Percentiles rank a stretch among this genome's conserved stretches.
Evolutionary conservation across 2,797 vertebrate species (phyloP).

Genomic region (Sardinella longiceps): DNA sequence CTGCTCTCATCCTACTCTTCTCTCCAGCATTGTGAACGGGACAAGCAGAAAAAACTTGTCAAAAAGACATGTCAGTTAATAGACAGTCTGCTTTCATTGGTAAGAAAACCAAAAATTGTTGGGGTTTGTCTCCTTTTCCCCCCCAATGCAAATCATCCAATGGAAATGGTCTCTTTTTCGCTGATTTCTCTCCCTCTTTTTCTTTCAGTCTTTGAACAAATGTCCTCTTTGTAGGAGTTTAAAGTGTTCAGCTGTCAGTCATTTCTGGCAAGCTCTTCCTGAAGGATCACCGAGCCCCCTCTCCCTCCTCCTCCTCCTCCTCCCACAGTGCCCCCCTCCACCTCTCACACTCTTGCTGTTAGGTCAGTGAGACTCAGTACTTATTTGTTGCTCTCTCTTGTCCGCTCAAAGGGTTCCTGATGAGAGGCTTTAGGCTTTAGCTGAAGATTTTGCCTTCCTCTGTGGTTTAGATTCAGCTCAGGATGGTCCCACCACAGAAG

Average conservation of each 20-base stretch:
- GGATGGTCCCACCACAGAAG: slow-evolving; percentile 86
- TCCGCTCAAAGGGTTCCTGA: not conserved
- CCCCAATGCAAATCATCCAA: not conserved
- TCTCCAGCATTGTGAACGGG: slow-evolving; percentile 26
- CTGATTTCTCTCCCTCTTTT: slow-evolving; percentile 22
- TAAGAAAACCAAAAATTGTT: not conserved
- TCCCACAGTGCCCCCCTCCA: slow-evolving; percentile 4
- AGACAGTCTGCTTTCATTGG: slow-evolving; percentile 22
- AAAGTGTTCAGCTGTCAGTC: slow-evolving; percentile 46
- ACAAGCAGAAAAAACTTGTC: not conserved
- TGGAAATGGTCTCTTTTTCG: not conserved
- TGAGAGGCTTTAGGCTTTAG: not conserved
- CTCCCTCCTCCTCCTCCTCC: too few relatives aligned
- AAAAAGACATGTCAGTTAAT: slow-evolving; percentile 36
- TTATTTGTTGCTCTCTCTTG: slow-evolving; percentile 29
- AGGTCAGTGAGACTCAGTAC: slow-evolving; percentile 25
- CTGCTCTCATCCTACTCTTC: slow-evolving; percentile 48
- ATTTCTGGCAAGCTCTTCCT: slow-evolving; percentile 46
- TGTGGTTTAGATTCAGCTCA: slow-evolving; percentile 79
- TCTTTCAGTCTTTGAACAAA: slow-evolving; percentile 11
- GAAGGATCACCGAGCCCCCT: slow-evolving; percentile 1
- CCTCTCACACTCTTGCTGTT: slow-evolving; percentile 31
- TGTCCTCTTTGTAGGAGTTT: slow-evolving; percentile 34
- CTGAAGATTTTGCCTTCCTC: slow-evolving; percentile 53
- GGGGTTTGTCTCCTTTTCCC: not conserved